Evolutionary conservation across 2,888 invertebrate species (phyloP), one percentile per base, ranked within the genome.

Genomic region (Ichneumoninae sp.): DNA sequence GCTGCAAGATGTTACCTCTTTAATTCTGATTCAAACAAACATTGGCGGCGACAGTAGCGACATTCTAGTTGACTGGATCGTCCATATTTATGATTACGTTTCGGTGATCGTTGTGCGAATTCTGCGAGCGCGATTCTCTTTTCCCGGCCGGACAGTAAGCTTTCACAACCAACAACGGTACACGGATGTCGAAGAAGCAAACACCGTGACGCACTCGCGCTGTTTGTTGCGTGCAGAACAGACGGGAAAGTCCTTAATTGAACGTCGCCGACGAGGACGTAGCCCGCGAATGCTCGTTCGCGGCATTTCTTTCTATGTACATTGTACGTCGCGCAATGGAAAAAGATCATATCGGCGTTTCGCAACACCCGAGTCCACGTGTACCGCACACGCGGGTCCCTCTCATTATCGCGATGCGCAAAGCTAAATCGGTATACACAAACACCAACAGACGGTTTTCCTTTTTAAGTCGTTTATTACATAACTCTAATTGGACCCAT

Each of bases 251-350:
- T 71, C 26, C 69, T 40, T 57, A 71, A 57, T 54, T 40, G 71
- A 71, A 36, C 71, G 40, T 71, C 44, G 57, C 36, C 54, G 71
- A 13, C 47, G 47, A 30, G 70, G 10, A 40, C 54, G 54, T 40
- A 33, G 5, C 26, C 40, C 22, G n/a, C 8, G 16, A 26, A 40
- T 40, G 52, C 36, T 79, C 79, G 40, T 79, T 19, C 50, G 33
- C 40, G 33, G 5, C 71, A 22, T 79, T 79, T 52, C 40, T 44
- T 40, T 71, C 65, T n/a, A 54, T 60, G 65, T 44, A 71, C 65
- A 44, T 54, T 71, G 65, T 44, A 40, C n/a, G n/a, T 30, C 68
- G 44, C 44, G 19, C 13, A 10, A 57, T 60, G 36, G 30, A 13
- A 66, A 79, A 66, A 79, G 40, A 47, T 40, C 40, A 5, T 40